Evolutionary conservation across 2,113 vertebrate genomes (phyloP).

Genomic region (Lepus americanus): DNA sequence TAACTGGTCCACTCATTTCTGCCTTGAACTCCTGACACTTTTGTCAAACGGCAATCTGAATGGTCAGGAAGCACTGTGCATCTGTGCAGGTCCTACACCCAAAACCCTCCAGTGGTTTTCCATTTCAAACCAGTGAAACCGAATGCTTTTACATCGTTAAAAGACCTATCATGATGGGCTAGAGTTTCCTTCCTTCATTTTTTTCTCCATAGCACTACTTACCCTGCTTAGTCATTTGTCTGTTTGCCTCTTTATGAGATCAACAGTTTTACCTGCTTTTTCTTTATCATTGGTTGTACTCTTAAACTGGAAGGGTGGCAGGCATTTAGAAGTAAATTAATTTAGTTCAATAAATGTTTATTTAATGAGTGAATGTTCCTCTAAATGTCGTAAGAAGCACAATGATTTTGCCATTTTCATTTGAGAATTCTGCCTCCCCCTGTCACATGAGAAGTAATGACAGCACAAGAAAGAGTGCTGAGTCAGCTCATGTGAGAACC

Average conservation of each 20-base stretch:
- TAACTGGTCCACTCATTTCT: not conserved
- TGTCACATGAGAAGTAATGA: conserved; percentile 26
- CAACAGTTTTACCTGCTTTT: conserved; percentile 11
- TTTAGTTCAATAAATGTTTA: not conserved
- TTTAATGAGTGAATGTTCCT: conserved; percentile 1
- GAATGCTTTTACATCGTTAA: not conserved
- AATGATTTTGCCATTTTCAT: conserved; percentile 10
- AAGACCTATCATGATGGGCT: not conserved
- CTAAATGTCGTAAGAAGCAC: not conserved
- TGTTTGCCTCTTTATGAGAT: not conserved
- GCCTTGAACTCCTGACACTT: not conserved
- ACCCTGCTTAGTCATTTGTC: not conserved
- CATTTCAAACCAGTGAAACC: not conserved
- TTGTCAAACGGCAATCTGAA: not conserved
- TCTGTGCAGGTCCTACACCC: not conserved
- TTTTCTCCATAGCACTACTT: not conserved
- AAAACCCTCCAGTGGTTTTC: not conserved
- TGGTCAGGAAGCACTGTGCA: not conserved
- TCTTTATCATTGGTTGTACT: not conserved
- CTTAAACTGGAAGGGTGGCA: conserved; percentile 4
- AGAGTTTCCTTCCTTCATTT: not conserved
- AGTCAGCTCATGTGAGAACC: not conserved
- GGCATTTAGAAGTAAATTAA: not conserved
- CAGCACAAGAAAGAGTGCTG: not conserved
- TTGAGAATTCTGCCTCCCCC: not conserved